Percentiles rank a stretch among this genome's conserved stretches.
These are phyloP conservation scores for Alouatta palliata DNA, from an alignment of 2,113 vertebrate genomes.

Conservation along the genomic window DNA sequence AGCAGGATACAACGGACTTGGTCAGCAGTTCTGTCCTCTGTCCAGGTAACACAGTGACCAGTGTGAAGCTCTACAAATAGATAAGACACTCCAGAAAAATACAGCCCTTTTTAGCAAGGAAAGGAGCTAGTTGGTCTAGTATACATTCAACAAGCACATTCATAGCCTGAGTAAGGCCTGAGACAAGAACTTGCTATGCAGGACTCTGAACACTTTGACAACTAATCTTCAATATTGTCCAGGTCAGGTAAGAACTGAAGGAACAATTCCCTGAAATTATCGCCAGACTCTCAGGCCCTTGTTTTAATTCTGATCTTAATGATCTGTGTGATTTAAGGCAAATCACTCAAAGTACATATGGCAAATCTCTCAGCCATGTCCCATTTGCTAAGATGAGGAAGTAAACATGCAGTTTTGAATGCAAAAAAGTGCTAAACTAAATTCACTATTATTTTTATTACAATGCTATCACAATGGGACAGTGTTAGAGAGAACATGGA, in stretches of 20 bases:
- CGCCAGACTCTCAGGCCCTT: neutral
- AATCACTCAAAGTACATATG: neutral
- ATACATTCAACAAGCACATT: neutral
- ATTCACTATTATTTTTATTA: neutral
- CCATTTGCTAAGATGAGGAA: neutral
- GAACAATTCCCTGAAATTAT: constrained; percentile 1
- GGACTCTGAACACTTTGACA: neutral
- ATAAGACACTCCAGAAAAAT: neutral
- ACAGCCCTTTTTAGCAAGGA: neutral
- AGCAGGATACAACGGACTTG: neutral
- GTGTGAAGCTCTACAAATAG: neutral
- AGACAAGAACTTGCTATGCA: neutral
- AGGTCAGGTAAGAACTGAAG: neutral
- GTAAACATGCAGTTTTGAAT: neutral
- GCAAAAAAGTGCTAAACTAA: neutral
- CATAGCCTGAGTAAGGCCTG: neutral
- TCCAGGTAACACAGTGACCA: neutral
- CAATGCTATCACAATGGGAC: neutral
- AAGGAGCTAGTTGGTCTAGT: neutral
- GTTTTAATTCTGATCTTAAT: neutral
- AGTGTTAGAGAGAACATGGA: neutral
- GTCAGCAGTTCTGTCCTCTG: neutral
- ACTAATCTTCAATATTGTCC: neutral
- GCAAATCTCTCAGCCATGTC: neutral
- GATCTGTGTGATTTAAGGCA: neutral